Evolutionary conservation across 2,888 invertebrate species (phyloP).

Genomic region (Dorcus parallelipipedus): DNA sequence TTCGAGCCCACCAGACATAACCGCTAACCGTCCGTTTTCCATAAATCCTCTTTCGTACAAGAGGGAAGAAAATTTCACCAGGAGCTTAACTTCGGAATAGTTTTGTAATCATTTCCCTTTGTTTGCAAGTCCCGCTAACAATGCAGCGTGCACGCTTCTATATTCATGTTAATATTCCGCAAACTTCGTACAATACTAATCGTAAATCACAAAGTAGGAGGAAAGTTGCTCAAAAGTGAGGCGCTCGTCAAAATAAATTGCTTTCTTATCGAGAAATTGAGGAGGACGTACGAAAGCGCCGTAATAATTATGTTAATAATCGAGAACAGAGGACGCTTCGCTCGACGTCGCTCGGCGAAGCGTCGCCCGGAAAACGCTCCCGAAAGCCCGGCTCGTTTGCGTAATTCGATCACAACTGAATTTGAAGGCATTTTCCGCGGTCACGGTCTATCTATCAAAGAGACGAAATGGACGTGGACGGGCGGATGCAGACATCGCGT

Average conservation of each 20-base stretch:
- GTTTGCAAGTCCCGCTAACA: constrained; percentile 16
- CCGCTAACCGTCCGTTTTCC: not conserved
- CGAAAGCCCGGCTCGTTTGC: not conserved
- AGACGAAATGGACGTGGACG: constrained; percentile 5
- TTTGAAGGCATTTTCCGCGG: not conserved
- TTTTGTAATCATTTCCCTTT: constrained; percentile 23
- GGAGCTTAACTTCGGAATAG: constrained; percentile 18
- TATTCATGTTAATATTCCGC: constrained; percentile 23
- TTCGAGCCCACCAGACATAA: not conserved
- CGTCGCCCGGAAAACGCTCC: not conserved
- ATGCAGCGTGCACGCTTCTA: constrained; percentile 13
- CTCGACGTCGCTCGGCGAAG: constrained; percentile 2
- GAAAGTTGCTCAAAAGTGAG: constrained; percentile 7
- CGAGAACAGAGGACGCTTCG: constrained; percentile 9
- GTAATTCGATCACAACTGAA: too few relatives aligned
- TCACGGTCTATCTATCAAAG: constrained; percentile 20
- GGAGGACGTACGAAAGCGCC: constrained; percentile 5
- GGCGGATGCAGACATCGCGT: not conserved
- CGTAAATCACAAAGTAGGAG: constrained; percentile 12
- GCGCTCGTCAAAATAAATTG: constrained; percentile 14
- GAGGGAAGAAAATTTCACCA: constrained; percentile 16
- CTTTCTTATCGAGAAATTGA: constrained; percentile 19
- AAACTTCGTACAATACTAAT: constrained; percentile 25
- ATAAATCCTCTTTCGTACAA: not conserved
- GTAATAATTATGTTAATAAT: constrained; percentile 22